These are phyloP conservation scores for Champsocephalus esox DNA, from an alignment of 2,797 vertebrate species.

Conservation along the genomic window DNA sequence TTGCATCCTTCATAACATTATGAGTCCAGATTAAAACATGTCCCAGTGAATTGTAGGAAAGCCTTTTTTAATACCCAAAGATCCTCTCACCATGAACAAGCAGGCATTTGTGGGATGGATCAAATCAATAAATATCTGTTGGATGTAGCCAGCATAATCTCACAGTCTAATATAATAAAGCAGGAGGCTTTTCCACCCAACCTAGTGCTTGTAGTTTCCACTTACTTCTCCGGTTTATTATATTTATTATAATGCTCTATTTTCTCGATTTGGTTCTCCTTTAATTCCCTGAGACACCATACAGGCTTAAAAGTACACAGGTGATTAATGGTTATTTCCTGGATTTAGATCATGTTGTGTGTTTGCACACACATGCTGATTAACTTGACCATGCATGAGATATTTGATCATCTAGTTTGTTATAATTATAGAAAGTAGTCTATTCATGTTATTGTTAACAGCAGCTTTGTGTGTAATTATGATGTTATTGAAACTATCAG, in stretches of 20 bases:
- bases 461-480: not conserved
- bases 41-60: not conserved
- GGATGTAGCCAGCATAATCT: constrained; percentile 22
- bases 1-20: not conserved
- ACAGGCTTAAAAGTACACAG: constrained; percentile 26
- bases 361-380: not conserved
- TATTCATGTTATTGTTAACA: not conserved
- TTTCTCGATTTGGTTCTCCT: constrained; percentile 32
- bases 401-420: not conserved
- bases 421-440: not conserved
- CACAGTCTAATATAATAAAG: constrained; percentile 11
- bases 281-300: constrained; percentile 44
- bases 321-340: constrained; percentile 34
- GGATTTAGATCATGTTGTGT: constrained; percentile 6
- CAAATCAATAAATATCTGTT: constrained; percentile 18
- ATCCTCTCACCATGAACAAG: constrained; percentile 18
- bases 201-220: not conserved
- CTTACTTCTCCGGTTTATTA: constrained; percentile 21
- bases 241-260: constrained; percentile 36
- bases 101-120: constrained; percentile 14
- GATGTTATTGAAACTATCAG: not conserved
- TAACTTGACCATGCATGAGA: not conserved
- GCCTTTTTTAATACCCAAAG: not conserved
- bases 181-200: constrained; percentile 17
- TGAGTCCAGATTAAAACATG: not conserved